phyloP scores from a whole-genome alignment of 2,888 invertebrate genomes.

The Rotaria magnacalcarata region DNA sequence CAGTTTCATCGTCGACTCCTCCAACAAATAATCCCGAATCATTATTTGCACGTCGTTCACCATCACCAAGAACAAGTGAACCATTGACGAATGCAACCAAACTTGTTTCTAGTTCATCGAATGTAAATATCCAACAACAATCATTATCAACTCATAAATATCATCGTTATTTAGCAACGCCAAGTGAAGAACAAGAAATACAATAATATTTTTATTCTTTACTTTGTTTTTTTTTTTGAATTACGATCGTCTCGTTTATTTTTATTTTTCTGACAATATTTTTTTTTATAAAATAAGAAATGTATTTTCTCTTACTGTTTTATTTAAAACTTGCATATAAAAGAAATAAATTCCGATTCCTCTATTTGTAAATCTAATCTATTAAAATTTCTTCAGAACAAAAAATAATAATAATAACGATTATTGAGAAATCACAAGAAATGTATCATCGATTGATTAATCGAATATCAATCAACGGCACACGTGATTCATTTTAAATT shows the following conservation, averaged over 20 bases:
- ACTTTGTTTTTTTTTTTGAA: neutral
- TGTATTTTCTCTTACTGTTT: neutral
- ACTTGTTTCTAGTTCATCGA: neutral
- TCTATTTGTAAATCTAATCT: neutral
- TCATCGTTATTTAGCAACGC: neutral
- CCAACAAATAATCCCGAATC: neutral
- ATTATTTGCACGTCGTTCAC: neutral
- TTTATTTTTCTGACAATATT: neutral
- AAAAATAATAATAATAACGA: neutral
- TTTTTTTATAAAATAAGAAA: neutral
- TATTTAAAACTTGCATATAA: neutral
- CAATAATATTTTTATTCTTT: neutral
- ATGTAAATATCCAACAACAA: neutral
- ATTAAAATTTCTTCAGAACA: neutral
- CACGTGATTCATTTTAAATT: neutral
- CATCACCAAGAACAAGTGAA: neutral
- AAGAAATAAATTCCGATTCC: neutral
- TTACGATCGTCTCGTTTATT: neutral
- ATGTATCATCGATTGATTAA: neutral
- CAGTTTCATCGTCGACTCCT: neutral
- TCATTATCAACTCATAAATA: neutral
- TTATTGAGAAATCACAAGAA: neutral
- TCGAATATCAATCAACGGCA: neutral
- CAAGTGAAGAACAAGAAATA: neutral
- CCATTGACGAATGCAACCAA: neutral